These are phyloP conservation scores for Episyrphus balteatus DNA, from an alignment of 1,140 invertebrate species.

Conservation along the genomic window DNA sequence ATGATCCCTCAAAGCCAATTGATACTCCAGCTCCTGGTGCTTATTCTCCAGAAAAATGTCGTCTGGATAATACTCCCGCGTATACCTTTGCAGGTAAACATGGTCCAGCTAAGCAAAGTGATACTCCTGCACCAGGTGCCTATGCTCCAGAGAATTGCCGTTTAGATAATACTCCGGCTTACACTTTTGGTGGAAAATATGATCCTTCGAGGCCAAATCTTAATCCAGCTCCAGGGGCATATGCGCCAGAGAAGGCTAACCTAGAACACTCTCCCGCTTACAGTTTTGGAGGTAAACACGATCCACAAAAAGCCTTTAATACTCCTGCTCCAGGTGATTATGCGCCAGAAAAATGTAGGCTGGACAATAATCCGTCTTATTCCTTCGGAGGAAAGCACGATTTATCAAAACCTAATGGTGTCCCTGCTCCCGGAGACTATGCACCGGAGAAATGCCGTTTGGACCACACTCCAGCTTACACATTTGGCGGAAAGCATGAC, in stretches of 20 bases:
- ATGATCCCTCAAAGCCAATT: constrained; percentile 40
- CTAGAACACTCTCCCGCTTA: constrained; percentile 40
- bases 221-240: constrained; percentile 44
- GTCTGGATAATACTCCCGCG: constrained; percentile 45
- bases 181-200: constrained; percentile 43
- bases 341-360: constrained; percentile 48
- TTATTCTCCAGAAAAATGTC: constrained; percentile 54
- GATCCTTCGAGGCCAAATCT: constrained; percentile 39
- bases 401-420: constrained; percentile 24
- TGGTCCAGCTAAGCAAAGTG: constrained; percentile 39
- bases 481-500: constrained; percentile 39
- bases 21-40: constrained; percentile 51
- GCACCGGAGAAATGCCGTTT: constrained; percentile 47
- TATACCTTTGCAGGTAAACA: constrained; percentile 48
- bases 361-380: constrained; percentile 44
- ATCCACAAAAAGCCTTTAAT: constrained; percentile 39
- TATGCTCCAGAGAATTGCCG: constrained; percentile 48
- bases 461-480: constrained; percentile 39
- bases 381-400: constrained; percentile 39
- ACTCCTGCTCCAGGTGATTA: constrained; percentile 46
- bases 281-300: constrained; percentile 37
- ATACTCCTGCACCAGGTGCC: constrained; percentile 40
- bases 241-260: constrained; percentile 42
- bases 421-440: constrained; percentile 45
- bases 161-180: constrained; percentile 43